Base-by-base conservation (phyloP, 2,888 invertebrate species). In the Ophion ventricosus region DNA sequence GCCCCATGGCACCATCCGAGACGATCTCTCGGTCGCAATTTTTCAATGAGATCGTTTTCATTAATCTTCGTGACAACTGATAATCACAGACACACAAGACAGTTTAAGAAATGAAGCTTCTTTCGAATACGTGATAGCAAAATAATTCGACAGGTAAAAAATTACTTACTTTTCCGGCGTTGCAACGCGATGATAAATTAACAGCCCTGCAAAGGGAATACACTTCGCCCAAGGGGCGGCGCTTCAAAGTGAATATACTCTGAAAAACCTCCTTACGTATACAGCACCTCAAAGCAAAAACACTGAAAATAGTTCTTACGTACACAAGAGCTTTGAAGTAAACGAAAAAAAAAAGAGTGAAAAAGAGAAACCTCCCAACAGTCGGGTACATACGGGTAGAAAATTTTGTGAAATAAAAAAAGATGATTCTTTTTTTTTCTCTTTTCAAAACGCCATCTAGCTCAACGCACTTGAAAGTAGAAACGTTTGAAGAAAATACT, bases 271-370 rank as follows among this genome's bases (percentile, higher is more conserved):
- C 57, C 57, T 72, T 29, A 35, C 17, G 29, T 72, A 20, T 14
- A 35, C 23, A 17, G 8, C 20, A 25, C 29, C 57, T 57, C 57
- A 72, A 59, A 72, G 72, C 35, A 23, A 72, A 72, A 72, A 57
- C 40, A 72, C 35, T 72, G 57, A 57, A 72, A 72, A 72, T 57
- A 57, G 57, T 72, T 72, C 59, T 72, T 72, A 57, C 59, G 72
- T 57, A 35, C 35, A 59, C 57, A 72, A 57, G 35, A 40, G 35
- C 72, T 59, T 72, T 72, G 40, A 72, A 35, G 72, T 35, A 20
- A 57, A n/a, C n/a, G n/a, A 49, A 49, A 49, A 14, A 14, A 14
- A 49, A 49, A 49, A 17, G 17, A n/a, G n/a, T n/a, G n/a, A 49
- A 49, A 17, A 4, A 11, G 49, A 49, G 17, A 57, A 14, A 72